Conservation (phyloP, 2,888 invertebrate species). For the Lepetodrilus schrolli region DNA sequence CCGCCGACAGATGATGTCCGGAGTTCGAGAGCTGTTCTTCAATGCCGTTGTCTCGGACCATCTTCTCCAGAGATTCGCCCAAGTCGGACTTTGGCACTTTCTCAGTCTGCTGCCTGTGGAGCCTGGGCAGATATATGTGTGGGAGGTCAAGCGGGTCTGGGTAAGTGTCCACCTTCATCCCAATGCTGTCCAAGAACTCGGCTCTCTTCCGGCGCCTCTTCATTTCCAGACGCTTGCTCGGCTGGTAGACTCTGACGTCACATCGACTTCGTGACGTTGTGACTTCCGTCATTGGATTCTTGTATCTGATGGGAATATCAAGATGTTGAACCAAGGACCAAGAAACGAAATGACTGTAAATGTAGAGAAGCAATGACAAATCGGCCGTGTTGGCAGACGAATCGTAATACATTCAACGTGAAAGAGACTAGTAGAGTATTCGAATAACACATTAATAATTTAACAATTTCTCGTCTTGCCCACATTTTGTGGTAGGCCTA, state of each 20-base stretch:
- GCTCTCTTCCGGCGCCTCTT: background rate
- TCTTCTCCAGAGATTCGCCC: constrained; percentile 27
- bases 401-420: too few species aligned
- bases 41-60: constrained; percentile 10
- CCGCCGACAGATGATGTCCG: background rate
- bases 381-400: too few species aligned
- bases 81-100: constrained; percentile 12
- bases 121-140: constrained; percentile 35
- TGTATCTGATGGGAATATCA: too few species aligned
- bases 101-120: constrained; percentile 39
- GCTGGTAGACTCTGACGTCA: background rate
- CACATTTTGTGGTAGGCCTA: too few species aligned
- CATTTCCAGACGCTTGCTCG: background rate
- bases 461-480: too few species aligned
- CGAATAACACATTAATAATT: too few species aligned
- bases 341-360: too few species aligned
- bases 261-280: background rate
- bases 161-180: background rate
- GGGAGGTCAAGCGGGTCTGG: background rate
- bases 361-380: too few species aligned
- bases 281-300: too few species aligned
- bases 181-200: background rate
- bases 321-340: too few species aligned
- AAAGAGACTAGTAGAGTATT: too few species aligned
- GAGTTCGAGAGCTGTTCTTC: background rate